Evolutionary conservation across 2,888 invertebrate genomes (phyloP).

Genomic region (Axea sp.): DNA sequence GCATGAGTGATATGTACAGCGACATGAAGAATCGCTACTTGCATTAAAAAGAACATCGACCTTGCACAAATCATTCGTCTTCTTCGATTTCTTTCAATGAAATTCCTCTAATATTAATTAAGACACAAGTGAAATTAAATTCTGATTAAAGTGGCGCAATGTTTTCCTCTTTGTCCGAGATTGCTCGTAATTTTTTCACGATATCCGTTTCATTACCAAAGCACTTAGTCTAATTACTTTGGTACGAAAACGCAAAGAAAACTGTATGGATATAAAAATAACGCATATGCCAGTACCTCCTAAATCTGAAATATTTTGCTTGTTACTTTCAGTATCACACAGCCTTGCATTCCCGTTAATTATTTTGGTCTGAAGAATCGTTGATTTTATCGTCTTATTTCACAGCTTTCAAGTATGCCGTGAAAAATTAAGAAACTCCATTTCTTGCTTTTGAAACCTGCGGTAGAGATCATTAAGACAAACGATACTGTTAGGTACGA

Average conservation of each 20-base stretch:
- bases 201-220: constrained; percentile 20
- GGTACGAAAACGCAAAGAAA: constrained; percentile 7
- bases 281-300: constrained; percentile 14
- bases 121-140: no score
- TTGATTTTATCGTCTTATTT: constrained; percentile 15
- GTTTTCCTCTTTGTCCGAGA: no score
- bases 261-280: constrained; percentile 9
- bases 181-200: constrained; percentile 3
- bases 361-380: constrained; percentile 18
- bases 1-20: no score
- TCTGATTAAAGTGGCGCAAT: no score
- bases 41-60: no score
- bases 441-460: constrained; percentile 32
- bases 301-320: constrained; percentile 6
- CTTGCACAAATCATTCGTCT: no score
- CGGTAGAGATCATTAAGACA: constrained; percentile 23
- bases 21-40: no score
- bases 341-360: constrained; percentile 19
- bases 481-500: neutral
- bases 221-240: constrained; percentile 31
- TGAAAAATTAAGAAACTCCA: constrained; percentile 25
- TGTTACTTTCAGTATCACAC: neutral
- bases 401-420: neutral
- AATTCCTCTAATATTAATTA: no score
- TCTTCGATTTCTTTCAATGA: no score